Conservation (phyloP, 1,140 invertebrate species). For the Papilio helenus region DNA sequence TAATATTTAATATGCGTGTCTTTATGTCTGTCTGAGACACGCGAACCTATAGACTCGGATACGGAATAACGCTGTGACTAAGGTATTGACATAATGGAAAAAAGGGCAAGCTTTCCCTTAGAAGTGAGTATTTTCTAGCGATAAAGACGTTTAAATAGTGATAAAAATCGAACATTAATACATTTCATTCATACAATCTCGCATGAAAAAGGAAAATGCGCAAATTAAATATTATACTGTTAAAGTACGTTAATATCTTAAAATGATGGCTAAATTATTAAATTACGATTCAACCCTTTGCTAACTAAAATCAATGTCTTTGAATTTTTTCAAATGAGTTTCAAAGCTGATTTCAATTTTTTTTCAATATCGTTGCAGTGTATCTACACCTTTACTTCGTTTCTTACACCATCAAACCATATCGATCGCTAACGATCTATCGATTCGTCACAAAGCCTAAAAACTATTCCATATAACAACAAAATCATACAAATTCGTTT, state of each 20-base stretch:
- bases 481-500: conserved; percentile 48
- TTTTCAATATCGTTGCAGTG: neutral
- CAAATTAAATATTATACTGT: neutral
- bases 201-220: neutral
- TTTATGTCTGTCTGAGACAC: conserved; percentile 71
- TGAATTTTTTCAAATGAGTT: neutral
- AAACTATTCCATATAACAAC: conserved; percentile 75
- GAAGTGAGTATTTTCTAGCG: neutral
- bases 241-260: neutral
- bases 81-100: conserved; percentile 46
- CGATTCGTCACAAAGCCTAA: conserved; percentile 71
- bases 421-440: conserved; percentile 68
- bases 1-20: conserved; percentile 74
- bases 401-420: conserved; percentile 70
- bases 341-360: neutral
- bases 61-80: conserved; percentile 68
- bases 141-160: neutral
- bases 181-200: neutral
- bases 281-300: neutral
- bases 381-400: conserved; percentile 52
- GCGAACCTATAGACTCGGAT: conserved; percentile 64
- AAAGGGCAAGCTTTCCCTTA: neutral
- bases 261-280: neutral
- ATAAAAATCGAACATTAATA: neutral
- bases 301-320: neutral